phyloP scores from a whole-genome alignment of 1,140 invertebrate species.

The Polypedilum vanderplanki region DNA sequence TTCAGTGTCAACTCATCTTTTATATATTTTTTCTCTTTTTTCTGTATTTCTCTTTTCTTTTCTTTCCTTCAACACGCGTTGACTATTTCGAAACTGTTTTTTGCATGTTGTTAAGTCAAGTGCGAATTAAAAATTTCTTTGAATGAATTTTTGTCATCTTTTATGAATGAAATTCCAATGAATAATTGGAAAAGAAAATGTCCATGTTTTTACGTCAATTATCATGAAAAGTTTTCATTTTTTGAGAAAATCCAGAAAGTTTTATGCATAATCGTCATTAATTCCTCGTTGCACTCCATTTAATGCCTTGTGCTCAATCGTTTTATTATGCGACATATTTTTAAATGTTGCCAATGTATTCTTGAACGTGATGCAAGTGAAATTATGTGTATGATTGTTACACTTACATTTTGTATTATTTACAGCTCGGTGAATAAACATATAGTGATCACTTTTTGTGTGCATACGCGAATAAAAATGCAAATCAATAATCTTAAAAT shows the following conservation, averaged over 20 bases:
- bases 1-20: not conserved
- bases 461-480: not conserved
- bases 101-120: too few relatives aligned
- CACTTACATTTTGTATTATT: not conserved
- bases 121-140: too few relatives aligned
- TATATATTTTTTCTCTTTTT: not conserved
- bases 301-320: not conserved
- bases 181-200: too few relatives aligned
- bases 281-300: not conserved
- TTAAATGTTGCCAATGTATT: not conserved
- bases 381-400: constrained; percentile 15
- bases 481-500: constrained; percentile 8
- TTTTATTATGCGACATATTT: not conserved
- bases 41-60: constrained; percentile 20
- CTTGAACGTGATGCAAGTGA: constrained; percentile 1
- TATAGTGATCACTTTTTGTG: not conserved
- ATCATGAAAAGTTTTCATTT: too few relatives aligned
- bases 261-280: too few relatives aligned
- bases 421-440: not conserved
- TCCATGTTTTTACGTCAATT: too few relatives aligned
- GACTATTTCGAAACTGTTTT: too few relatives aligned
- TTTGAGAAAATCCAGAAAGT: too few relatives aligned
- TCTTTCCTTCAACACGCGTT: not conserved
- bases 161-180: not conserved
- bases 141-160: not conserved